Conservation (phyloP, 1,140 invertebrate species). For the Halictus rubicundus region DNA sequence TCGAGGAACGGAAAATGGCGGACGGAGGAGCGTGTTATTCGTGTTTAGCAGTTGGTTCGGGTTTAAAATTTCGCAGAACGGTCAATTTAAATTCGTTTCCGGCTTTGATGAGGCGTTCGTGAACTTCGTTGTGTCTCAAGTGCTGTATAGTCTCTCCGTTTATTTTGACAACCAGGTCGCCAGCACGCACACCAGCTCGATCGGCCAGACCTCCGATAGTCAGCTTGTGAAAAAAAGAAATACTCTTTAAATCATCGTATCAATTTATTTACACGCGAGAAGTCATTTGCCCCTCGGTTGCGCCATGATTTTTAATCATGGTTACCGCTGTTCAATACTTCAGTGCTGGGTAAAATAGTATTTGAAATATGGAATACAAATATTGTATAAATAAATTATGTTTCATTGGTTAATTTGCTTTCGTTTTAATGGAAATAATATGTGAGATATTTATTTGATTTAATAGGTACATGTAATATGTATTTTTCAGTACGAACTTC, state of each 20-base stretch:
- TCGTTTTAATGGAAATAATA: too few relatives aligned
- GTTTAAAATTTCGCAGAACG: constrained; percentile 78
- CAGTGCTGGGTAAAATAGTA: too few relatives aligned
- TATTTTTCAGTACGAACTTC: too few relatives aligned
- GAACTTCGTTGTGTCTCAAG: constrained; percentile 87
- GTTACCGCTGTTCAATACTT: too few relatives aligned
- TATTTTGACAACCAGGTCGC: constrained; percentile 88
- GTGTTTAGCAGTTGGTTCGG: constrained; percentile 21
- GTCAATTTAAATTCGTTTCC: constrained; percentile 86
- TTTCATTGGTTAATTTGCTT: too few relatives aligned
- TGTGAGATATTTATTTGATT: too few relatives aligned
- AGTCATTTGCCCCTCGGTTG: background rate
- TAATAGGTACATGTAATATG: too few relatives aligned
- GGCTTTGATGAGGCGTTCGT: constrained; percentile 84
- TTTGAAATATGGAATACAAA: too few relatives aligned
- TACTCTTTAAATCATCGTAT: background rate
- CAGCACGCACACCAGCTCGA: constrained; percentile 86
- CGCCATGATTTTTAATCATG: background rate
- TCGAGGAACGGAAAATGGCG: background rate
- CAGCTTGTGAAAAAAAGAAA: constrained; percentile 81
- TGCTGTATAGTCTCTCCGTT: constrained; percentile 83
- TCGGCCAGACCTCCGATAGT: constrained; percentile 87
- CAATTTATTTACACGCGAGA: too few relatives aligned
- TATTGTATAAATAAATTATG: too few relatives aligned
- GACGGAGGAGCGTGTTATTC: background rate